These are phyloP conservation scores for Trissonchulus sp. DNA, from an alignment of 2,888 invertebrate species.

Conservation along the genomic window DNA sequence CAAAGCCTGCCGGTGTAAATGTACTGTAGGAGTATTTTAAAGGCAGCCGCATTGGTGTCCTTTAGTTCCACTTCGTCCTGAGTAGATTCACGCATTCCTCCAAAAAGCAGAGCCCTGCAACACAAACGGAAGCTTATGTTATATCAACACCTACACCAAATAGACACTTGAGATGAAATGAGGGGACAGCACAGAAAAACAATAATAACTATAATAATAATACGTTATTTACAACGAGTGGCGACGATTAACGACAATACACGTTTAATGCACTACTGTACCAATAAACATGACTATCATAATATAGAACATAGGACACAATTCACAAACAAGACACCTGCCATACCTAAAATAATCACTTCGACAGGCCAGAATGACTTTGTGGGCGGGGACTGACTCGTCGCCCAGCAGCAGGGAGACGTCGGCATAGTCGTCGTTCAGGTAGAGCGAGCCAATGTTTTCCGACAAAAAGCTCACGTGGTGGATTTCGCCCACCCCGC, in stretches of 20 bases:
- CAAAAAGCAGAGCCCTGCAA: conserved; percentile 61
- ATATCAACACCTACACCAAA: too few relatives aligned
- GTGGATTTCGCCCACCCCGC: conserved; percentile 62
- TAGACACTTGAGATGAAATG: too few relatives aligned
- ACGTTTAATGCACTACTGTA: too few relatives aligned
- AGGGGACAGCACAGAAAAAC: too few relatives aligned
- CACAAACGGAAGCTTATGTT: background rate
- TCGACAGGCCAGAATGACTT: conserved; percentile 75
- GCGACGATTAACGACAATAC: background rate
- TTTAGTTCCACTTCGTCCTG: conserved; percentile 75
- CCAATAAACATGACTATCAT: too few relatives aligned
- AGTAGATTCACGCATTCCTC: conserved; percentile 63
- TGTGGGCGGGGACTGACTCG: conserved; percentile 64
- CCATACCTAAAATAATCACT: conserved; percentile 92
- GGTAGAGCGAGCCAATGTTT: conserved; percentile 74
- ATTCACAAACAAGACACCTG: too few relatives aligned
- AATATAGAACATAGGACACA: too few relatives aligned
- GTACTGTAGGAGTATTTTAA: conserved; percentile 71
- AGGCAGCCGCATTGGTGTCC: conserved; percentile 61
- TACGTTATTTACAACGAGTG: background rate
- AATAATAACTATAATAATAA: conserved; percentile 16
- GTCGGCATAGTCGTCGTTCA: conserved; percentile 83
- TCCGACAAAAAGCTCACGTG: conserved; percentile 70
- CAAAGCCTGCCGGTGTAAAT: conserved; percentile 73
- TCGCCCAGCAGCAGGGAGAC: conserved; percentile 78